Evolutionary conservation across 1,140 invertebrate genomes (phyloP).

Genomic region (Carposina sasakii): DNA sequence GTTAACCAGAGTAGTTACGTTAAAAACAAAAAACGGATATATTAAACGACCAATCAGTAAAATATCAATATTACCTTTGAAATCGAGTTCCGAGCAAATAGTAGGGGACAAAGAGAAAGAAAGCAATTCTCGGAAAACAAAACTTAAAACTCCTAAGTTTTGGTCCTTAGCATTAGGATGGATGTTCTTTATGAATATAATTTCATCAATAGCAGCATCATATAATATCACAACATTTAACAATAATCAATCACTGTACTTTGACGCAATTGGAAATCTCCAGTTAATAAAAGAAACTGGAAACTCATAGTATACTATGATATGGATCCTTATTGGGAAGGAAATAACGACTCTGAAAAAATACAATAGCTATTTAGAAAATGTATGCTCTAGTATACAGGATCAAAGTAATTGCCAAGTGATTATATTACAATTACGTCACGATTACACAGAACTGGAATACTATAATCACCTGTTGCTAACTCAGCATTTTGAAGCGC

Average conservation of each 20-base stretch:
- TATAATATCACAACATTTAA: neutral
- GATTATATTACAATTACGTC: constrained; percentile 17
- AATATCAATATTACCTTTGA: neutral
- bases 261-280: constrained; percentile 21
- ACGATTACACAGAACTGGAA: constrained; percentile 16
- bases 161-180: neutral
- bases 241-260: constrained; percentile 11
- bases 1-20: constrained; percentile 32
- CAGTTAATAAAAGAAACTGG: constrained; percentile 26
- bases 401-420: constrained; percentile 4
- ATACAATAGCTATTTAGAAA: constrained; percentile 1
- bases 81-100: neutral
- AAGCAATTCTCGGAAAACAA: neutral
- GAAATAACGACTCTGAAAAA: constrained; percentile 7
- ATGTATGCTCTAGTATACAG: neutral
- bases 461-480: constrained; percentile 17
- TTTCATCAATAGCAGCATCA: neutral
- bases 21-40: constrained; percentile 26
- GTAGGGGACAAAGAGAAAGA: neutral
- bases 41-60: constrained; percentile 13
- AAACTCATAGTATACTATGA: constrained; percentile 25
- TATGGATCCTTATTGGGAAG: constrained; percentile 21
- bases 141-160: neutral
- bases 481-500: constrained; percentile 2
- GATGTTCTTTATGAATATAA: neutral